Conservation (phyloP, 2,113 vertebrate genomes). For the Notarius quadriscutis region DNA sequence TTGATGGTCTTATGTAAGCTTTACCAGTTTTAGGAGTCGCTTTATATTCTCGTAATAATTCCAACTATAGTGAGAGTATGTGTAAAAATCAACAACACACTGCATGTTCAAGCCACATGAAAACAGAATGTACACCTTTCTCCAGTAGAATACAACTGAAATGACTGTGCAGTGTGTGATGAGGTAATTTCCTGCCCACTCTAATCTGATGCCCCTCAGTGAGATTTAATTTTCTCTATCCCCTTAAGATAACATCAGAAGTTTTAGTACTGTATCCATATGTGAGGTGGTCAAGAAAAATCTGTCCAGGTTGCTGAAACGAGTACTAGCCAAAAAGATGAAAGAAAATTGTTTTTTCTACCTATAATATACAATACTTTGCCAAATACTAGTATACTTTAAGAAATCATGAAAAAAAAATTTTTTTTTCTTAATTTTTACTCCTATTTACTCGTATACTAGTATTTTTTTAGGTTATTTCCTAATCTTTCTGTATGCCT, state of each 20-base stretch:
- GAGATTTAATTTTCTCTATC: slow-evolving; percentile 28
- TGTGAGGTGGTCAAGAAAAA: background rate
- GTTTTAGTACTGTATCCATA: slow-evolving; percentile 21
- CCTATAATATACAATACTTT: background rate
- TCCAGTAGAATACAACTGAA: background rate
- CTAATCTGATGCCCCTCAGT: slow-evolving; percentile 11
- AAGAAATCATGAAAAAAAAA: background rate
- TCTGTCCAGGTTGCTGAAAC: background rate
- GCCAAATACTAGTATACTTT: background rate
- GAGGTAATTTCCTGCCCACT: slow-evolving; percentile 19
- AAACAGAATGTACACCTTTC: background rate
- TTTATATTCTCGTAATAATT: background rate
- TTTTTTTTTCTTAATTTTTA: too few relatives aligned
- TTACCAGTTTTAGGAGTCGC: background rate
- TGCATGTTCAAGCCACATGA: background rate
- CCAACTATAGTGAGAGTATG: background rate
- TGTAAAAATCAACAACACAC: background rate
- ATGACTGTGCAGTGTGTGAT: background rate
- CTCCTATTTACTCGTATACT: too few relatives aligned
- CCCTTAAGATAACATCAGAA: slow-evolving; percentile 13
- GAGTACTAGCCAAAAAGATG: background rate
- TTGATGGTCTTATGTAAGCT: background rate
- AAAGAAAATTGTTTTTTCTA: background rate
- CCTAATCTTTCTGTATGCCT: background rate
- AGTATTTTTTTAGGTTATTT: background rate